phyloP scores from a whole-genome alignment of 2,113 vertebrate genomes.

The Heterocephalus glaber region DNA sequence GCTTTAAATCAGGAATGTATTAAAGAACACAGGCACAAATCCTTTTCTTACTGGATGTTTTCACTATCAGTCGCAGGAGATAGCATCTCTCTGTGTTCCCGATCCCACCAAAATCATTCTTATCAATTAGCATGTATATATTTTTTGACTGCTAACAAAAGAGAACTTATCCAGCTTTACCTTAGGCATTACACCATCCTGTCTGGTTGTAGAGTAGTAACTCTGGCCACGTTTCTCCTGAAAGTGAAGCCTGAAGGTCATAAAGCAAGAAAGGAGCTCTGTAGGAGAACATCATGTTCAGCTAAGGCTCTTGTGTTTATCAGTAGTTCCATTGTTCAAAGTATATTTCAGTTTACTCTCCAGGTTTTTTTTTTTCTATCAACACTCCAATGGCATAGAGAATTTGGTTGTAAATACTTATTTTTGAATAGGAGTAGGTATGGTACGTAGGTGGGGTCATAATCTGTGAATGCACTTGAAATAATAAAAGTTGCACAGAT shows the following conservation, averaged over 20 bases:
- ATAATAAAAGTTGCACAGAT: background rate
- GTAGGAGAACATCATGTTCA: background rate
- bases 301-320: background rate
- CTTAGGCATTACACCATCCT: background rate
- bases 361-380: background rate
- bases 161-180: background rate
- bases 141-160: slow-evolving; percentile 13
- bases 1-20: slow-evolving; percentile 42
- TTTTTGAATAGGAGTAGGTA: background rate
- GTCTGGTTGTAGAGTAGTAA: background rate
- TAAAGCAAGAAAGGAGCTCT: background rate
- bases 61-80: slow-evolving; percentile 12
- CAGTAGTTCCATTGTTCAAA: background rate
- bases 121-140: background rate
- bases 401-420: slow-evolving; percentile 7
- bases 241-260: background rate
- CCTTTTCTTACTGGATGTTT: slow-evolving; percentile 55
- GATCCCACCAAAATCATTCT: background rate
- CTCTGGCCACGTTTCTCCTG: background rate
- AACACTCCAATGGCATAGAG: background rate
- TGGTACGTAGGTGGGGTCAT: background rate
- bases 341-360: background rate
- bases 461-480: background rate
- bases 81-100: slow-evolving; percentile 35
- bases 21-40: background rate